Conservation (phyloP, 1,140 invertebrate species). For the Diorhabda carinulata region DNA sequence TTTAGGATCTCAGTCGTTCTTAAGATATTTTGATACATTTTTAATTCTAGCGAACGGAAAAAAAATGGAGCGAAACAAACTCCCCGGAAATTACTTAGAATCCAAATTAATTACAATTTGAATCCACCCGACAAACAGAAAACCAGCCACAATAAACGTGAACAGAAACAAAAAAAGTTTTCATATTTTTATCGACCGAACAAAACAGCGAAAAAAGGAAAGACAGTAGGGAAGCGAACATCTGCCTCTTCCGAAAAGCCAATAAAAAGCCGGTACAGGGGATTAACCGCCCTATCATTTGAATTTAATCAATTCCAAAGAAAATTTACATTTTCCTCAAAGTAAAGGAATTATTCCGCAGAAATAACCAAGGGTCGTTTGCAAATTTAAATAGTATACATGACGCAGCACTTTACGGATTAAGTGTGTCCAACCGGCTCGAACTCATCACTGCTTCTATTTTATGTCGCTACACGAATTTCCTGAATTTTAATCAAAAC, state of each 20-base stretch:
- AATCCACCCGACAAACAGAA: not conserved
- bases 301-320: constrained; percentile 12
- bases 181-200: not conserved
- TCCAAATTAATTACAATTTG: not conserved
- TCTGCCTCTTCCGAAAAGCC: not conserved
- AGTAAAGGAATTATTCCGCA: constrained; percentile 6
- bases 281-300: constrained; percentile 14
- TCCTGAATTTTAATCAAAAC: constrained; percentile 10
- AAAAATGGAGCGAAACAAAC: not conserved
- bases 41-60: no score
- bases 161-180: not conserved
- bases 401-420: constrained; percentile 43
- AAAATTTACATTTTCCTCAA: constrained; percentile 10
- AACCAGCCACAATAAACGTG: not conserved
- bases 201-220: not conserved
- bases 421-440: constrained; percentile 28
- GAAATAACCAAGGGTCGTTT: constrained; percentile 32
- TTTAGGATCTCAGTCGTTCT: no score
- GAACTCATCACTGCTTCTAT: constrained; percentile 16
- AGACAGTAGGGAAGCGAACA: not conserved
- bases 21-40: no score
- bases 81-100: not conserved
- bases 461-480: constrained; percentile 12
- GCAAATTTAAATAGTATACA: constrained; percentile 45
- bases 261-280: constrained; percentile 11